These are phyloP conservation scores for Venusia cambrica DNA, from an alignment of 2,888 invertebrate genomes.

Conservation along the genomic window DNA sequence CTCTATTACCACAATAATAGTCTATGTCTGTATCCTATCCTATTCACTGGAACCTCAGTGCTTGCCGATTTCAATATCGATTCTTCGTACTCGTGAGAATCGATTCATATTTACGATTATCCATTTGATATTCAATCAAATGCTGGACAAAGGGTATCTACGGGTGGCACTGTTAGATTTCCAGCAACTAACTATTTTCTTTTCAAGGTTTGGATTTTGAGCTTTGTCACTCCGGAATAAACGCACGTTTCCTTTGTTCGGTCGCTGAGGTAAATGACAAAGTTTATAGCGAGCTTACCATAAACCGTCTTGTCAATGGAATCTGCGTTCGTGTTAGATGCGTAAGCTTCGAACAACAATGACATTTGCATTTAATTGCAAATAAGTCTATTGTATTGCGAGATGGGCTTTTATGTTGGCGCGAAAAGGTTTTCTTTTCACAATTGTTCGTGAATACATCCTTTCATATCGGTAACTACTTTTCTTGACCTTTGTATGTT, in stretches of 20 bases:
- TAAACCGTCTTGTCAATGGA: constrained; percentile 49
- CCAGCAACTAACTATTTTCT: constrained; percentile 22
- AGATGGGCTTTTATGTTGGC: constrained; percentile 22
- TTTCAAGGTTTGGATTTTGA: constrained; percentile 14
- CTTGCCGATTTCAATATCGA: constrained; percentile 56
- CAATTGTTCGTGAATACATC: constrained; percentile 19
- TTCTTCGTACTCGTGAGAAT: constrained; percentile 58
- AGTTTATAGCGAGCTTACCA: constrained; percentile 47
- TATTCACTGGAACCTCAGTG: constrained; percentile 42
- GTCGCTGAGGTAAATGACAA: constrained; percentile 14
- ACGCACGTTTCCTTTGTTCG: constrained; percentile 8
- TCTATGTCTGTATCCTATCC: constrained; percentile 22
- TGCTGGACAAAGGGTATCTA: constrained; percentile 54
- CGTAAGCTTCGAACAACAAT: constrained; percentile 43
- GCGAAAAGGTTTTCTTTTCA: constrained; percentile 23
- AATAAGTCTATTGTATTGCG: constrained; percentile 37
- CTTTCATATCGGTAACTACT: constrained; percentile 18
- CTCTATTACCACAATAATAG: constrained; percentile 13
- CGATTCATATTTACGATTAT: constrained; percentile 70
- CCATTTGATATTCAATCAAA: constrained; percentile 68
- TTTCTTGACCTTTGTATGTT: constrained; percentile 13
- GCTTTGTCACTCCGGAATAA: constrained; percentile 13
- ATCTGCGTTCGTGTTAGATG: constrained; percentile 39
- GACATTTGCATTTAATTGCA: constrained; percentile 47
- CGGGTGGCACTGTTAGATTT: constrained; percentile 40